Evolutionary conservation across 2,113 vertebrate species (phyloP), one percentile per base, ranked within the genome.

Genomic region (Crotalus viridis): DNA sequence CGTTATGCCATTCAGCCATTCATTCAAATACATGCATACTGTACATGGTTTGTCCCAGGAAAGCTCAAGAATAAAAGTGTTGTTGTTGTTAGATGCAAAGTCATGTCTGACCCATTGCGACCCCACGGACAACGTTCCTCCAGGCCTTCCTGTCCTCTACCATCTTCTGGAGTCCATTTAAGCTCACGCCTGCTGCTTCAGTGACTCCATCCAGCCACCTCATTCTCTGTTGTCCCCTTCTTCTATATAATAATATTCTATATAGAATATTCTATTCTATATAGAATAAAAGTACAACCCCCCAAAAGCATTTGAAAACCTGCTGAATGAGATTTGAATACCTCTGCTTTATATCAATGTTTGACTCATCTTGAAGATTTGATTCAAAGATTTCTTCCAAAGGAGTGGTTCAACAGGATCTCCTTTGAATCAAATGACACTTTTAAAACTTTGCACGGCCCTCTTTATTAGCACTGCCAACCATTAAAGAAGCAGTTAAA

Each of bases 401-500:
- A 43, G 33, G 17, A 81, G 0, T 81, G 33, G 8, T 3, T 19
- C 7, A 0, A 81, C 74, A 43, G 17, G 1, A 81, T 81, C 74
- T 43, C 17, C 74, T 81, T 81, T 81, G 33, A 81, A 81, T 81
- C 74, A 81, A 81, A 81, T 43, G 17, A 21, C 74, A 43, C 7
- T 43, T 81, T 81, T 81, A 21, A 81, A 43, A 81, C 33, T 81
- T 43, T 81, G 19, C 89, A 85, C 17, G 2, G 46, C 19, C 8
- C 33, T 61, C 9, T 51, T 26, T 87, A 59, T 51, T 51, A 91
- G 43, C 33, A 46, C 17, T 33, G 10, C 51, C 48, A 8, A 43
- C 64, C 64, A 55, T 55, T 43, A 26, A 81, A 55, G 12, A 85
- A 56, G 22, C 85, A 93, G 92, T 93, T 89, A 94, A 95, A 85